Evolutionary conservation across 1,140 invertebrate species (phyloP).

Genomic region (Glomeris maerens): DNA sequence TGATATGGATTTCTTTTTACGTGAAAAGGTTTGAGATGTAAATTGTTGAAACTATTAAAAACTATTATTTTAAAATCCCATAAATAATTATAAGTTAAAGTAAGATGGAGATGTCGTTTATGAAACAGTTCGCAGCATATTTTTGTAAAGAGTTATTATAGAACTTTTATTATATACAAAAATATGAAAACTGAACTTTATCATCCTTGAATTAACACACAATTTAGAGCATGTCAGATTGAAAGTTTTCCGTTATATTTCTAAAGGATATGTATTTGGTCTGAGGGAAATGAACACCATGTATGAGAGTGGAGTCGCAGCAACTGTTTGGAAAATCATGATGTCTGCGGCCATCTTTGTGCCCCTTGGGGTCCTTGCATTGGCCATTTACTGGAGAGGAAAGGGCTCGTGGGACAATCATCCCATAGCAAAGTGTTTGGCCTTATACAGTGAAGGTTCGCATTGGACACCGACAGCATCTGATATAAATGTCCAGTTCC

Average conservation of each 20-base stretch:
- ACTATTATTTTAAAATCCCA: too few species aligned
- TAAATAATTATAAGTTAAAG: too few species aligned
- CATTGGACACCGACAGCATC: slow-evolving; percentile 50
- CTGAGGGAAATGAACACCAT: background rate
- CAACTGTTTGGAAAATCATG: slow-evolving; percentile 4
- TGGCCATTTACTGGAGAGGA: slow-evolving; percentile 43
- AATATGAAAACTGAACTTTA: too few species aligned
- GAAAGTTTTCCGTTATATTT: background rate
- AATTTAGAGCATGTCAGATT: too few species aligned
- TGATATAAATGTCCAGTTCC: slow-evolving; percentile 61
- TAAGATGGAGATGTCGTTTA: too few species aligned
- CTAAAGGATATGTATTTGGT: slow-evolving; percentile 15
- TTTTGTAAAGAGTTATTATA: too few species aligned
- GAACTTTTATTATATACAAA: too few species aligned
- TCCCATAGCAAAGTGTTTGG: slow-evolving; percentile 52
- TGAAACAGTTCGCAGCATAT: too few species aligned
- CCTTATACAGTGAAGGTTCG: slow-evolving; percentile 43
- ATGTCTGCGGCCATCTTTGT: slow-evolving; percentile 17
- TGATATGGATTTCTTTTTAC: too few species aligned
- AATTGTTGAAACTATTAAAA: too few species aligned
- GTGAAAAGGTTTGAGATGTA: too few species aligned
- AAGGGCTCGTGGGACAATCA: slow-evolving; percentile 54
- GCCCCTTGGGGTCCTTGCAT: slow-evolving; percentile 15
- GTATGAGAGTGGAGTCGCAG: background rate
- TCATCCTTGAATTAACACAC: too few species aligned